These are phyloP conservation scores for Eolophus roseicapilla DNA, from an alignment of 2,113 vertebrate genomes.

Conservation along the genomic window DNA sequence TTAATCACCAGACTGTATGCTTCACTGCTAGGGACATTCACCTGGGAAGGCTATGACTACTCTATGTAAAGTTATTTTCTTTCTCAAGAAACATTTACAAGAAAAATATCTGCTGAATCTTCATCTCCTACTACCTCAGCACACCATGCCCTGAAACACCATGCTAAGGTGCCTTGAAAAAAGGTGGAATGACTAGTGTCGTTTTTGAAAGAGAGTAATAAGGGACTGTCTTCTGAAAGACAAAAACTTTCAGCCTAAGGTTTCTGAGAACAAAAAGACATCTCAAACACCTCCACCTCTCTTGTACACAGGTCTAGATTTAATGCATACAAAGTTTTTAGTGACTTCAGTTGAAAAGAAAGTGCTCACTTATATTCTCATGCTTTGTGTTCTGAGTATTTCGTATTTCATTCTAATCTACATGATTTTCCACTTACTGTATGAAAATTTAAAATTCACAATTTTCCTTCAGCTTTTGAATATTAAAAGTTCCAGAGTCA, in stretches of 20 bases:
- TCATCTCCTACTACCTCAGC: background rate
- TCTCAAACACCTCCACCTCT: background rate
- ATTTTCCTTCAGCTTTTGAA: background rate
- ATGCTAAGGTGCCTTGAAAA: background rate
- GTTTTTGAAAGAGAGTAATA: background rate
- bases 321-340: background rate
- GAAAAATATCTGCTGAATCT: background rate
- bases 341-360: background rate
- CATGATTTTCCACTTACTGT: background rate
- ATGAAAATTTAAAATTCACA: background rate
- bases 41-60: background rate
- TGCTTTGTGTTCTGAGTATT: background rate
- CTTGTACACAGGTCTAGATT: background rate
- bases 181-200: background rate
- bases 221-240: background rate
- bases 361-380: background rate
- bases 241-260: background rate
- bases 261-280: background rate
- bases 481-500: background rate
- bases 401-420: background rate
- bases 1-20: background rate
- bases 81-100: background rate
- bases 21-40: background rate
- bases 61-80: background rate
- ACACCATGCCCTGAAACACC: background rate